Evolutionary conservation across 2,888 invertebrate genomes (phyloP), one percentile per base, ranked within the genome.

Genomic region (Vanessa cardui): DNA sequence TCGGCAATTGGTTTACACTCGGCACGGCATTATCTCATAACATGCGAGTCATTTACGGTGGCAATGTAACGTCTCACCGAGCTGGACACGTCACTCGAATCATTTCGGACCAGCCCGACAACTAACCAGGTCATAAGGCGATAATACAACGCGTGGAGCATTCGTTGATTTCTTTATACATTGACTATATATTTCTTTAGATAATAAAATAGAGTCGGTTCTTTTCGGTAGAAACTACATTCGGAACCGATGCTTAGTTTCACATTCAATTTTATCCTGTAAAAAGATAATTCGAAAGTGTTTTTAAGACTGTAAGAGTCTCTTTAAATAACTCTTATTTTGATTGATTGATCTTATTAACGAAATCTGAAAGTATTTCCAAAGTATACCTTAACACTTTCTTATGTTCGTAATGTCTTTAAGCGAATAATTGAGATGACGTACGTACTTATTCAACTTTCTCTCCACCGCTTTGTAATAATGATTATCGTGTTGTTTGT

Each of bases 1-100:
- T 58, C 52, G 20, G 52, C 64, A 65, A 62, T 70, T 45, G 56
- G 31, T 60, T 60, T 58, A 62, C 54, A 56, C 58, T 52, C 62
- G 64, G 54, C 33, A 39, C 45, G 52, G 59, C 58, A 59, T 60
- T 68, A 62, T 68, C 64, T 65, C 49, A 62, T 65, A 65, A 59
- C 59, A 65, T 54, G 45, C 62, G 54, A 60, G 50, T 62, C 62
- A 68, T 68, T 62, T 59, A 60, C 49, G 58, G 56, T 62, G 33
- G 16, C 58, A 64, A 58, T 64, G 46, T 44, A 21, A 62, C 62
- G 62, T 62, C 58, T 33, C 50, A 54, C 12, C 56, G 56, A 56
- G 33, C 21, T 20, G 52, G 52, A 26, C 56, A 47, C 47, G 47
- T 47, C 47, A 47, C 47, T n/a, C 47, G 47, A 47, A 47, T 47